phyloP scores from a whole-genome alignment of 2,888 invertebrate species.

The Labia minor region DNA sequence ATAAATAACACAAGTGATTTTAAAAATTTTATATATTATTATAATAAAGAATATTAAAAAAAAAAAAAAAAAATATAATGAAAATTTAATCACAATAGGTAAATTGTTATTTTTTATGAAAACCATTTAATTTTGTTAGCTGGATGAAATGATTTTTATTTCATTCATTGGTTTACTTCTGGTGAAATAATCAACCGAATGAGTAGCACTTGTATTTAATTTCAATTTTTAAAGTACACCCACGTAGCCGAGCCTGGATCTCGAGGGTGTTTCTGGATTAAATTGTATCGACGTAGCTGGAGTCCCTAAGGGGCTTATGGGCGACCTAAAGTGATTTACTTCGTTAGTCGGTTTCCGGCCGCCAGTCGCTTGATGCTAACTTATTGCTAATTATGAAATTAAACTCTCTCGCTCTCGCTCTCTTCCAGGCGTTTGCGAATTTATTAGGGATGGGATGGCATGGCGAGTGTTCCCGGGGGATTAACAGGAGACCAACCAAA shows the following conservation, averaged over 20 bases:
- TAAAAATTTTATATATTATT: too few relatives aligned
- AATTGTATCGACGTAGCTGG: not conserved
- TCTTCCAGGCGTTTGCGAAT: not conserved
- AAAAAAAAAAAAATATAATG: too few relatives aligned
- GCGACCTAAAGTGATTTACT: constrained; percentile 13
- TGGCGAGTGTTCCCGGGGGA: constrained; percentile 7
- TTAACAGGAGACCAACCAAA: constrained; percentile 2
- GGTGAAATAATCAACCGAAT: not conserved
- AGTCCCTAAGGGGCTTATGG: constrained; percentile 1
- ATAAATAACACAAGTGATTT: too few relatives aligned
- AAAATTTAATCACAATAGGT: too few relatives aligned
- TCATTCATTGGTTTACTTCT: too few relatives aligned
- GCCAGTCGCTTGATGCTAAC: constrained; percentile 13
- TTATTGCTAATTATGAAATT: constrained; percentile 13
- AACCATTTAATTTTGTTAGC: too few relatives aligned
- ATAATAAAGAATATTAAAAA: too few relatives aligned
- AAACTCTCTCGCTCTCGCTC: not conserved
- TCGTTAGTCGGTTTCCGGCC: constrained; percentile 13
- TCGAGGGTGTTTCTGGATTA: not conserved
- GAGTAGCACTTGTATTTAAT: not conserved
- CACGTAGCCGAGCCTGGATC: not conserved
- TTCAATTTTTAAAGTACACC: constrained; percentile 3
- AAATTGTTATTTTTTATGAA: too few relatives aligned
- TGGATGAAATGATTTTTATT: too few relatives aligned
- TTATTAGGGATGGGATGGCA: not conserved